These are phyloP conservation scores for Spinibarbus caldwelli DNA, from an alignment of 2,797 vertebrate genomes.

Conservation along the genomic window DNA sequence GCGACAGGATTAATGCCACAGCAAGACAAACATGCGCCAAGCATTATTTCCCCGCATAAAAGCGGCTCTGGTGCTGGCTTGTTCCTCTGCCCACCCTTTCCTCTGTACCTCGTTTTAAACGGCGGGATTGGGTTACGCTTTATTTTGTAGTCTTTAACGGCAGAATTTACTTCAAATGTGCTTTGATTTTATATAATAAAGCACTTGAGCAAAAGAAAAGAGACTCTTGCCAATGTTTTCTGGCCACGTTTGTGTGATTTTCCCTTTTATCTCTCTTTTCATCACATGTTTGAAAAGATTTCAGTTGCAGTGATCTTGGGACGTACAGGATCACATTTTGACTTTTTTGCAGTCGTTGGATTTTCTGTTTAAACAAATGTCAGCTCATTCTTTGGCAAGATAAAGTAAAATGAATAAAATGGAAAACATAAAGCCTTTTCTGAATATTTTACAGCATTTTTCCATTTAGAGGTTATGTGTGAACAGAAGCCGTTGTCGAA, in stretches of 20 bases:
- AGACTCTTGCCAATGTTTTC: conserved; percentile 43
- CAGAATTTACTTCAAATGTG: conserved; percentile 54
- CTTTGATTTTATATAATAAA: conserved; percentile 51
- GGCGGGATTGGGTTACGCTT: conserved; percentile 54
- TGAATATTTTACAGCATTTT: neutral
- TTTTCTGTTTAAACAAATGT: neutral
- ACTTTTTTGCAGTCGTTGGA: neutral
- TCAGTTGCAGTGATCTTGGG: conserved; percentile 20
- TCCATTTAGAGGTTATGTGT: conserved; percentile 8
- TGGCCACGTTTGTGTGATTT: conserved; percentile 29
- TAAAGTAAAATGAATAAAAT: neutral
- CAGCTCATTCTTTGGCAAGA: neutral
- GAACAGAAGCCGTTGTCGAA: conserved; percentile 14
- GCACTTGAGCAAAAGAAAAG: conserved; percentile 41
- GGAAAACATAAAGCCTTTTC: conserved; percentile 1
- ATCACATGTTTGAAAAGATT: conserved; percentile 25
- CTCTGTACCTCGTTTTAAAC: conserved; percentile 43
- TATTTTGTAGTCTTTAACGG: conserved; percentile 53
- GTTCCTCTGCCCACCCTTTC: conserved; percentile 33
- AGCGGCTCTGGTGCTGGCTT: conserved; percentile 61
- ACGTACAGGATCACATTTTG: neutral
- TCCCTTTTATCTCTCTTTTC: conserved; percentile 27
- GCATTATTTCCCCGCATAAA: conserved; percentile 70
- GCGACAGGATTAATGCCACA: conserved; percentile 68
- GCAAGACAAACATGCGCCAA: conserved; percentile 71